Base-by-base conservation (phyloP, 1,140 invertebrate species). In the Prorops nasuta region DNA sequence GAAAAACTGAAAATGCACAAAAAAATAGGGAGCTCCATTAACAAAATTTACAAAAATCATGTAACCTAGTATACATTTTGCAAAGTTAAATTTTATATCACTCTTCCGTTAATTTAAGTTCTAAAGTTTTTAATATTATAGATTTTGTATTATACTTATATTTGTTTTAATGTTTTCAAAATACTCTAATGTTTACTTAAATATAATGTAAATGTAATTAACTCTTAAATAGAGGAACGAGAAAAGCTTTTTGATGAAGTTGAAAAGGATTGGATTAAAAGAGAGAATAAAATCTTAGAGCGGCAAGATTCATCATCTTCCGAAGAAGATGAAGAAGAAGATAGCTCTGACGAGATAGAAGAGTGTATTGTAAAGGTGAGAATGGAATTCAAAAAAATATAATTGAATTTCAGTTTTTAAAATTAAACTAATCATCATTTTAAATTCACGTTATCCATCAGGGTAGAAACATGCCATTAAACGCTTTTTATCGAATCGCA, bases 401-500 rank as follows among this genome's bases (percentile, higher is more conserved):
- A 49, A 43, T 22, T 16, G 32, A 56, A 38, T 24, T 22, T 16
- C 19, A 44, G 20, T 34, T 21, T 44, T 34, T 24, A 28, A 35
- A 36, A 24, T 21, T 15, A 3, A 42, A 39, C 6, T 46, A 32
- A 31, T 24, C 14, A 18, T 14, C 38, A 19, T 34, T 1, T 24
- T 44, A n/a, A n/a, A 21, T 38, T 15, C 10, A 24, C 32, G 17
- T 34, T 22, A 34, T 44, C 19, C 18, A 35, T 37, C 34, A 77
- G 83, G 86, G 92, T 10, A 81, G 89, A 46, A 89, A 83, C 44
- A 94, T 92, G 84, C 84, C 91, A 0, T 67, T 96, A 2, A 86
- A 83, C 54, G 84, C 85, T 1, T 96, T 94, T 70, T 92, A 87
- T 59, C 79, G 90, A 18, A 88, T 92, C 12, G 92, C 93, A 0